These are phyloP conservation scores for Plecturocebus donacophilus DNA, from an alignment of 2,113 vertebrate genomes.

Conservation along the genomic window DNA sequence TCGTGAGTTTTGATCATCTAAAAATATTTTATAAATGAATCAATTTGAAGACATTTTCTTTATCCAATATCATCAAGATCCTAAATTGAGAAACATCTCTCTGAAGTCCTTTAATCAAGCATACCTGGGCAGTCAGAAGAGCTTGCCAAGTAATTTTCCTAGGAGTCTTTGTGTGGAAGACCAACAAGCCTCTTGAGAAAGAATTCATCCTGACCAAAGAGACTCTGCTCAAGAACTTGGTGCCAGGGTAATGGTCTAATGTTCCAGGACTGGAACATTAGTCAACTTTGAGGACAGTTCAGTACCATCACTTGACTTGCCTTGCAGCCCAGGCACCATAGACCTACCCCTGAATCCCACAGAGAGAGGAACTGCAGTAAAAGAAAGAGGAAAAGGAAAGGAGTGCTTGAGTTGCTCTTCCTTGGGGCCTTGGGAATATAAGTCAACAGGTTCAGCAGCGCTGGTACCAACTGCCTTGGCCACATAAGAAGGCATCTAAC, in stretches of 20 bases:
- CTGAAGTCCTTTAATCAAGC: neutral
- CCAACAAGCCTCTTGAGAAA: neutral
- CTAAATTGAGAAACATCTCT: neutral
- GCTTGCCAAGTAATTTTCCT: neutral
- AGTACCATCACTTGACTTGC: neutral
- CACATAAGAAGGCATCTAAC: neutral
- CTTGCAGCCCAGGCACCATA: neutral
- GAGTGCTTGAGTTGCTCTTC: neutral
- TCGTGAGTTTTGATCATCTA: neutral
- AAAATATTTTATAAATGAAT: neutral
- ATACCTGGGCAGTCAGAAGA: neutral
- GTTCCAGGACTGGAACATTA: neutral
- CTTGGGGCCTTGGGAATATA: neutral
- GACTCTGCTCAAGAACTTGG: neutral
- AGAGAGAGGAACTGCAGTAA: neutral
- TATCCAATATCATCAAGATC: neutral
- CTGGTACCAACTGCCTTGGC: neutral
- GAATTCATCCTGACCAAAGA: neutral
- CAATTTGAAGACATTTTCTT: slow-evolving; percentile 1
- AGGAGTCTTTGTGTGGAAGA: neutral
- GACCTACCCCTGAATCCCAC: neutral
- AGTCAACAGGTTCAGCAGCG: neutral
- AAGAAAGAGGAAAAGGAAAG: neutral
- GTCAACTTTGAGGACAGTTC: neutral
- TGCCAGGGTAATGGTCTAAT: neutral